Base-by-base conservation (phyloP, 2,888 invertebrate species). In the Phyllotreta striolata region DNA sequence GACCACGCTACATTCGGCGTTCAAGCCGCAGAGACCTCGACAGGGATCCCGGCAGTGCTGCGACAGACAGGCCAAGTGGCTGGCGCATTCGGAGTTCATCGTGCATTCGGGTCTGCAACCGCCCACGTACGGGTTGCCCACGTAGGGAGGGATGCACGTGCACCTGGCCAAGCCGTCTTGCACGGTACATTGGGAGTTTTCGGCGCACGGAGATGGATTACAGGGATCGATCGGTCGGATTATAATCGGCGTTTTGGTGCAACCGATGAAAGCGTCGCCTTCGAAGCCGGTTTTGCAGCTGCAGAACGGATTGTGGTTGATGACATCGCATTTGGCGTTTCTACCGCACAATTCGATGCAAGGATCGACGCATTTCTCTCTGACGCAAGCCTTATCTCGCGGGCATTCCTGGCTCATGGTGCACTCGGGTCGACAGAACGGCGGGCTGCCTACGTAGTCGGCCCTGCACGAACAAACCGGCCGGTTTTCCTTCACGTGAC, bases 31-130 rank as follows among this genome's bases (percentile, higher is more conserved):
- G 56, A 92, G 85, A 60, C 93, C 93, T 66, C 88, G 89, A 75
- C 94, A 95, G 5, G 94, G 94, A 82, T 94, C 90, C 73, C 93
- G 85, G 72, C 95, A 95, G 77, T 93, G 91, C 74, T 92, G 91
- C 62, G 92, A 91, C 49, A 93, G 84, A 78, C 94, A 95, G 40
- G 93, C 89, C 66, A 92, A 82, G 74, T 89, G 85, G 70, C 87
- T 88, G 5, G 91, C 85, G 78, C 95, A 95, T 75, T 94, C 93
- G 0, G 91, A 87, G 78, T 91, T 93, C 69, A 89, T 87, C 8
- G 90, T 87, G 79, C 95, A 95, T 82, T 95, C 95, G 1, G 94
- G 94, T 67, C 91, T 86, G 76, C 95, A 95, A 38, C 93, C 93
- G 12, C 91, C 90, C 10, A 88, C 87, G 77, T 93, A 94, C 3